A percentile compares a stretch with the other conserved stretches of the same genome.
phyloP scores from a whole-genome alignment of 2,797 vertebrate species.

The Aphelocoma californica region DNA sequence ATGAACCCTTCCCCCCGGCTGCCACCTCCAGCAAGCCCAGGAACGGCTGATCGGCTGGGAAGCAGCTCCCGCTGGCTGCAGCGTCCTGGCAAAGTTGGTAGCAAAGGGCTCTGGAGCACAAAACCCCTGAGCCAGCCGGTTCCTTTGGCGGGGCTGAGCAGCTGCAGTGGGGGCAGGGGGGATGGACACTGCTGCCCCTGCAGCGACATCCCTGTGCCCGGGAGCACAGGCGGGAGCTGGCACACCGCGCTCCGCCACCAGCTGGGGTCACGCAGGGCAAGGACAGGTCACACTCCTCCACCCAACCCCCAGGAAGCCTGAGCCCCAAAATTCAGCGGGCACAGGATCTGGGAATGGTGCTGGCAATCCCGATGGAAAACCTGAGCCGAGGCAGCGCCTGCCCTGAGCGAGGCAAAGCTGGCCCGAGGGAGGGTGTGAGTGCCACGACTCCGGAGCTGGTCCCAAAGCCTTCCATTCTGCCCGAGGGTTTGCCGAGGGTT shows the following conservation, averaged over 20 bases:
- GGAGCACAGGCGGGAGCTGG: too few species aligned
- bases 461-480: rapidly evolving
- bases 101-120: neutral
- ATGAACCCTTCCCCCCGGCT: neutral
- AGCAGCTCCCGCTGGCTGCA: neutral
- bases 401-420: neutral
- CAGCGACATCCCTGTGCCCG: rapidly evolving
- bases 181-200: neutral
- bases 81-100: neutral
- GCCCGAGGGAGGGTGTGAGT: neutral
- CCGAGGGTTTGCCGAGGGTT: neutral
- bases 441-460: too few species aligned
- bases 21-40: neutral
- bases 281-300: neutral
- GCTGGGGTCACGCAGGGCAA: rapidly evolving
- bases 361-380: neutral
- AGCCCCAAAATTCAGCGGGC: neutral
- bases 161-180: neutral
- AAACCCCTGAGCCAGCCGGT: rapidly evolving
- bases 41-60: rapidly evolving
- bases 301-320: neutral
- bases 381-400: neutral
- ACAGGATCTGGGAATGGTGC: neutral
- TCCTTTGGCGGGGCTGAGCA: neutral
- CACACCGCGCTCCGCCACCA: rapidly evolving